A percentile compares a stretch with the other conserved stretches of the same genome.
Conservation (phyloP, 2,113 vertebrate genomes). For the Hymenochirus boettgeri region DNA sequence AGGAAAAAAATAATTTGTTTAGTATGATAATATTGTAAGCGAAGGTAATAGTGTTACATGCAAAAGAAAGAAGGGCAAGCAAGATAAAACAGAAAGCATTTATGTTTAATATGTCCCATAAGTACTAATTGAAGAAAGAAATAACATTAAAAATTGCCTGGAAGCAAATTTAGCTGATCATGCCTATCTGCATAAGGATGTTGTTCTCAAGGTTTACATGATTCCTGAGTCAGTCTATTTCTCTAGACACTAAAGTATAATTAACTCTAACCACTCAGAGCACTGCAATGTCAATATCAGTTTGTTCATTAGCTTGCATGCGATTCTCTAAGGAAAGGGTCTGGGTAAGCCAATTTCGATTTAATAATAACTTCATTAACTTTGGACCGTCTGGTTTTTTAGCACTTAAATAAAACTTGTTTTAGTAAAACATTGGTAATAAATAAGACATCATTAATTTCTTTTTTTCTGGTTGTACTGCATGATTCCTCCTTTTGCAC, state of each 20-base stretch:
- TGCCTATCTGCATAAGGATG: slow-evolving; percentile 1
- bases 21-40: slow-evolving; percentile 23
- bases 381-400: background rate
- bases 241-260: background rate
- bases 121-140: slow-evolving; percentile 13
- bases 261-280: slow-evolving; percentile 7
- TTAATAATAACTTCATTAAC: slow-evolving; percentile 17
- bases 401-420: slow-evolving; percentile 5
- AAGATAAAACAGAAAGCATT: slow-evolving; percentile 3
- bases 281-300: background rate
- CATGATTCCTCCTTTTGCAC: too few relatives aligned
- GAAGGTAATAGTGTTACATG: slow-evolving; percentile 22
- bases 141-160: slow-evolving; percentile 5
- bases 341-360: slow-evolving; percentile 5
- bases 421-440: background rate
- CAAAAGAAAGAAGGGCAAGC: background rate
- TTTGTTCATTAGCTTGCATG: fast-evolving
- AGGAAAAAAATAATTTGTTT: slow-evolving; percentile 23
- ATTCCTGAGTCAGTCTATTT: background rate
- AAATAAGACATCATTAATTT: background rate
- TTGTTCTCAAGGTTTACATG: background rate
- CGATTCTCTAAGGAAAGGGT: background rate
- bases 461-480: background rate
- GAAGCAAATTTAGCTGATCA: background rate
- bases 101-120: background rate